Conservation (phyloP, 37 sponge, comb jelly and placozoan genomes). For the Haliclona indistincta region DNA sequence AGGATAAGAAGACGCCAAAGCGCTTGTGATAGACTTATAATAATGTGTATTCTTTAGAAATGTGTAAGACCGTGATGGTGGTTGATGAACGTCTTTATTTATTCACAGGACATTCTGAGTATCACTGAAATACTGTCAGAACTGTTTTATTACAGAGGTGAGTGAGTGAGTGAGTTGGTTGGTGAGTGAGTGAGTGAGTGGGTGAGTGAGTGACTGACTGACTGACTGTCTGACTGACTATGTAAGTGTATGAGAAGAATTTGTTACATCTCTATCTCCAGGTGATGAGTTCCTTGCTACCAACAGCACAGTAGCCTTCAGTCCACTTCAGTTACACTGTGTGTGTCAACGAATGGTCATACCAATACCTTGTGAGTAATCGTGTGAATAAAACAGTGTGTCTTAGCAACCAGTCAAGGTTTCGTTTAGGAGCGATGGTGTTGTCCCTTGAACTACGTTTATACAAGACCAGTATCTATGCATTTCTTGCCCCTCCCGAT, state of each 20-base stretch:
- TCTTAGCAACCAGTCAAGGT: not conserved
- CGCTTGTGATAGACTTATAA: too few relatives aligned
- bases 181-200: not conserved
- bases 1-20: too few relatives aligned
- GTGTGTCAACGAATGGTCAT: constrained; percentile 43
- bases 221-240: not conserved
- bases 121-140: constrained; percentile 36
- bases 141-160: constrained; percentile 42
- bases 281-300: constrained; percentile 5
- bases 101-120: constrained; percentile 55
- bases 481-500: too few relatives aligned
- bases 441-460: too few relatives aligned
- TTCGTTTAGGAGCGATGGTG: too few relatives aligned
- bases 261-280: not conserved
- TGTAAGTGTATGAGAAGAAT: not conserved
- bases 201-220: not conserved
- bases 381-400: not conserved
- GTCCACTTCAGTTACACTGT: constrained; percentile 71
- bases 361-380: constrained; percentile 36
- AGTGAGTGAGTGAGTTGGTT: not conserved
- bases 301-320: constrained; percentile 16
- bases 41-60: too few relatives aligned
- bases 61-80: too few relatives aligned
- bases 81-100: not conserved
- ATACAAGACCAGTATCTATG: too few relatives aligned